phyloP scores from a whole-genome alignment of 2,888 invertebrate genomes.

The Gasteruption jaculator region DNA sequence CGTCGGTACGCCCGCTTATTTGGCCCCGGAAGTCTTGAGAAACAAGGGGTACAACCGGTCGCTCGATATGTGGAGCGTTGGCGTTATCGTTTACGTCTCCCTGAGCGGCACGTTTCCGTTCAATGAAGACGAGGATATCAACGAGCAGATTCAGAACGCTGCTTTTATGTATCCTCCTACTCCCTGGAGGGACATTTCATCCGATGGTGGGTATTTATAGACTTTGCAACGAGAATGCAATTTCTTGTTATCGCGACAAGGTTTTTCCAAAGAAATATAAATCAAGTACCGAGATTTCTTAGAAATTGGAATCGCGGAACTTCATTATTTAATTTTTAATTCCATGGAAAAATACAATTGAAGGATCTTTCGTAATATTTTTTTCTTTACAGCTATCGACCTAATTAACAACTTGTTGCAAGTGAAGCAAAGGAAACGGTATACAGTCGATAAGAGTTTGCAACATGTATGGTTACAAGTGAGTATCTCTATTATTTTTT shows the following conservation, averaged over 20 bases:
- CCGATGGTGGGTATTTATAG: slow-evolving; percentile 78
- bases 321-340: no score
- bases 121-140: slow-evolving; percentile 99
- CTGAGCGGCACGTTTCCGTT: slow-evolving; percentile 98
- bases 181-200: slow-evolving; percentile 96
- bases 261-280: no score
- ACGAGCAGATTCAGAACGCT: slow-evolving; percentile 99
- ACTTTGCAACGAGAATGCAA: no score
- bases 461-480: slow-evolving; percentile 95
- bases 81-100: slow-evolving; percentile 98
- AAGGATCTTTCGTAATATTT: slow-evolving; percentile 7
- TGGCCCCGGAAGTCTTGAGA: slow-evolving; percentile 95
- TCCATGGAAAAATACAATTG: slow-evolving; percentile 2
- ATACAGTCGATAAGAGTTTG: slow-evolving; percentile 93
- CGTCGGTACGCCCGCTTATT: slow-evolving; percentile 97
- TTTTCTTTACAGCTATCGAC: slow-evolving; percentile 79
- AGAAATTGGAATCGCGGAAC: no score
- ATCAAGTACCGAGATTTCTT: no score
- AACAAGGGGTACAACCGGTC: slow-evolving; percentile 99
- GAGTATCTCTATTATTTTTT: slow-evolving; percentile 27
- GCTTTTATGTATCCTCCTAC: slow-evolving; percentile 99
- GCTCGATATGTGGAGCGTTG: slow-evolving; percentile 99
- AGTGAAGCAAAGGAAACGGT: slow-evolving; percentile 93
- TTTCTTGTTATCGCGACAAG: no score
- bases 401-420: slow-evolving; percentile 96